These are phyloP conservation scores for Ernsta delagoae DNA, from an alignment of 2,888 invertebrate species.

Conservation along the genomic window DNA sequence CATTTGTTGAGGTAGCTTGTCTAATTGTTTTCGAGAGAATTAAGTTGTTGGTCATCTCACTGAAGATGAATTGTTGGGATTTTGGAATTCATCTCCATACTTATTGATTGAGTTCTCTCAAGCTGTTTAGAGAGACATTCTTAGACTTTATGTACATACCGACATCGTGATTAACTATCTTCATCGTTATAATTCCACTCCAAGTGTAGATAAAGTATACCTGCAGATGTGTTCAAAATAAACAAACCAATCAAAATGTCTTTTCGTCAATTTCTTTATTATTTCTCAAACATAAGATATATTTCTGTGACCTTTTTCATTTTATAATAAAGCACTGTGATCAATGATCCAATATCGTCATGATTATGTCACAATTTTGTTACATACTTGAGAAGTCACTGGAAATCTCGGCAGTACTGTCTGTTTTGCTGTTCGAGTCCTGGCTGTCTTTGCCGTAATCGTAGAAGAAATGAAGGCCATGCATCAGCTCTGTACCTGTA, in stretches of 20 bases:
- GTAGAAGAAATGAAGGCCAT: constrained; percentile 72
- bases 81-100: constrained; percentile 3
- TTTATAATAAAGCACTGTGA: too few relatives aligned
- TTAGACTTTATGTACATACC: too few relatives aligned
- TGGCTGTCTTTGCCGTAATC: constrained; percentile 61
- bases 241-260: too few relatives aligned
- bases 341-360: background rate
- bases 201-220: too few relatives aligned
- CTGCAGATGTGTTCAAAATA: too few relatives aligned
- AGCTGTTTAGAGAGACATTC: too few relatives aligned
- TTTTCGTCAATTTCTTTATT: too few relatives aligned
- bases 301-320: too few relatives aligned
- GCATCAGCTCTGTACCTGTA: constrained; percentile 35
- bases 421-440: constrained; percentile 40
- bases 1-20: constrained; percentile 25
- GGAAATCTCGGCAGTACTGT: background rate
- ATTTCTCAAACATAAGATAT: too few relatives aligned
- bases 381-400: background rate
- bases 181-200: too few relatives aligned
- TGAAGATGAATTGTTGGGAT: constrained; percentile 14
- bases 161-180: too few relatives aligned
- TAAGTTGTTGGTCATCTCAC: constrained; percentile 5
- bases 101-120: background rate
- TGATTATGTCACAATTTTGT: background rate
- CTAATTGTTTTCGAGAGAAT: constrained; percentile 31